Evolutionary conservation across 2,113 vertebrate species (phyloP).

Genomic region (Suncus etruscus): DNA sequence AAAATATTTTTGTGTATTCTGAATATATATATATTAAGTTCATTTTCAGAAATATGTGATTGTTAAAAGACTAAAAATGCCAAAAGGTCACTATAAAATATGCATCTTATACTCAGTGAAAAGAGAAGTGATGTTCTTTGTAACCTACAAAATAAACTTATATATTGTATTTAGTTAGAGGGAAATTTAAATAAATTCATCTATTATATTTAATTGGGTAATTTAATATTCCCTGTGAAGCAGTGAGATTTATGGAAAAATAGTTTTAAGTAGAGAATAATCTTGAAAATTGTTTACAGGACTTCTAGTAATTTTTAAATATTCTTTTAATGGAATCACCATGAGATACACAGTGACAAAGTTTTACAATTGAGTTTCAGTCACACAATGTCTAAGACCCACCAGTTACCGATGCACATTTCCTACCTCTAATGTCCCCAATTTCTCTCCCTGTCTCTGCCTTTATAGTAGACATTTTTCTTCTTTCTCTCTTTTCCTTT

Average conservation of each 20-base stretch:
- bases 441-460: too few species aligned
- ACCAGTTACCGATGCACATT: too few species aligned
- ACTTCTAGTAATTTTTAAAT: conserved; percentile 36
- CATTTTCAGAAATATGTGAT: not conserved
- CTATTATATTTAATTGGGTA: too few species aligned
- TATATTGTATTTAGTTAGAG: not conserved
- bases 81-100: conserved; percentile 40
- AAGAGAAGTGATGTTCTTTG: conserved; percentile 44
- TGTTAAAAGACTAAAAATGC: conserved; percentile 21
- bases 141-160: conserved; percentile 33
- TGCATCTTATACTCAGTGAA: not conserved
- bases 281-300: conserved; percentile 40
- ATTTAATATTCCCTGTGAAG: conserved; percentile 45
- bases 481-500: too few species aligned
- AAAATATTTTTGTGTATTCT: not conserved
- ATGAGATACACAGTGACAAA: too few species aligned
- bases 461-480: too few species aligned
- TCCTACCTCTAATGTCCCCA: too few species aligned
- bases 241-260: conserved; percentile 36
- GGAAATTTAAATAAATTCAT: not conserved
- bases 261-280: conserved; percentile 10
- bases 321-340: too few species aligned
- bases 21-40: not conserved
- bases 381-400: too few species aligned
- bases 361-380: too few species aligned